A percentile compares a stretch with the other conserved stretches of the same genome.
These are phyloP conservation scores for Eptatretus atami DNA, from an alignment of 2,797 vertebrate genomes.

Conservation along the genomic window DNA sequence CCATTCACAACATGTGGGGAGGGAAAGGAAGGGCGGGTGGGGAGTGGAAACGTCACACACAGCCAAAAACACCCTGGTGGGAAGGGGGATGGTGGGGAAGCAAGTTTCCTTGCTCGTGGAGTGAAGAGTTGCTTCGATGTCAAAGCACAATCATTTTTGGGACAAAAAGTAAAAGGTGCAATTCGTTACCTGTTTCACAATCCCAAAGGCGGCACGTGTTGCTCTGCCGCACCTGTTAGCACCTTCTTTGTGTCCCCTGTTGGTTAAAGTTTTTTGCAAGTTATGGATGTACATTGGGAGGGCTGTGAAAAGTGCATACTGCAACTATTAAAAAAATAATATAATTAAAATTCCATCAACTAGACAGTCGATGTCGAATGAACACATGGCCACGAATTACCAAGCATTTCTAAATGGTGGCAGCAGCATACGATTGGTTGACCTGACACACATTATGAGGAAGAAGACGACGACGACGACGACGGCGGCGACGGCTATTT, in stretches of 20 bases:
- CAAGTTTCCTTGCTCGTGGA: too few species aligned
- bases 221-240: conserved; percentile 70
- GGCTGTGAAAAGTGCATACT: background rate
- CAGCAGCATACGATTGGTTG: too few species aligned
- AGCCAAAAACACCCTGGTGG: too few species aligned
- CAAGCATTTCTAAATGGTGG: too few species aligned
- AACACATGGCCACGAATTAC: too few species aligned
- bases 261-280: conserved; percentile 17
- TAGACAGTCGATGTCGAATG: too few species aligned
- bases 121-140: too few species aligned
- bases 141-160: too few species aligned
- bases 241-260: conserved; percentile 84
- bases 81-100: too few species aligned
- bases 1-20: too few species aligned
- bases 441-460: background rate
- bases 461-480: background rate
- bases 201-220: conserved; percentile 92
- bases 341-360: too few species aligned
- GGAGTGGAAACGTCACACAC: background rate
- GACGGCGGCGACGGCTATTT: background rate
- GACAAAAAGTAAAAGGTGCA: background rate
- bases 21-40: background rate
- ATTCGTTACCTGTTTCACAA: conserved; percentile 46
- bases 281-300: background rate
- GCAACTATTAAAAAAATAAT: background rate